These are phyloP conservation scores for Promerops cafer DNA, from an alignment of 2,113 vertebrate genomes.

Conservation along the genomic window DNA sequence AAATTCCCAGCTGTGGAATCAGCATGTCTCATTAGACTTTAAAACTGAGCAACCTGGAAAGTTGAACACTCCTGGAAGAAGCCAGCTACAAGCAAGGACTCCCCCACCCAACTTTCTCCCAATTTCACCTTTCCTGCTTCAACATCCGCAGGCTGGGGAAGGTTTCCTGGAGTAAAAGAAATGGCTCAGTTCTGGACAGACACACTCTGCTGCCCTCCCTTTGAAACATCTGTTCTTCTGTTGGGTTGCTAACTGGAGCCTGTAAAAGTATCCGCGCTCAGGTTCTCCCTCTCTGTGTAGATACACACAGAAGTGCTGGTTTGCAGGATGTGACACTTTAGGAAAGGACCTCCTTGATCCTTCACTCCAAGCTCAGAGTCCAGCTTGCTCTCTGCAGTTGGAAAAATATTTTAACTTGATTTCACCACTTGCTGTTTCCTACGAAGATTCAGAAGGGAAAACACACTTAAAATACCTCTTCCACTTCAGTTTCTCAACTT, in stretches of 20 bases:
- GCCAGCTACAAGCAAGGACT: rapidly evolving
- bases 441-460: not conserved
- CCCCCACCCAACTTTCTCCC: not conserved
- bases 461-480: not conserved
- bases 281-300: not conserved
- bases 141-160: not conserved
- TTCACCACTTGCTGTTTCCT: not conserved
- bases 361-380: not conserved
- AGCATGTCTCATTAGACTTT: not conserved
- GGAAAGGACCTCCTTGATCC: not conserved
- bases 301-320: not conserved
- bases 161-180: not conserved
- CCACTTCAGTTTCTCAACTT: not conserved
- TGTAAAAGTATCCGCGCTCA: not conserved
- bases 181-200: not conserved
- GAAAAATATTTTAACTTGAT: not conserved
- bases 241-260: not conserved
- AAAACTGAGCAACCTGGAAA: not conserved
- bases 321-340: not conserved
- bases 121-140: not conserved
- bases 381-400: not conserved
- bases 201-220: not conserved
- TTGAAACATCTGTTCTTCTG: not conserved
- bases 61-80: not conserved
- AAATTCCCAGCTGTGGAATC: not conserved